Evolutionary conservation across 30 jellyfish, hydroid and myxozoan genomes (phyloP), one percentile per base, ranked within the genome.

Genomic region (Pelagia noctiluca): DNA sequence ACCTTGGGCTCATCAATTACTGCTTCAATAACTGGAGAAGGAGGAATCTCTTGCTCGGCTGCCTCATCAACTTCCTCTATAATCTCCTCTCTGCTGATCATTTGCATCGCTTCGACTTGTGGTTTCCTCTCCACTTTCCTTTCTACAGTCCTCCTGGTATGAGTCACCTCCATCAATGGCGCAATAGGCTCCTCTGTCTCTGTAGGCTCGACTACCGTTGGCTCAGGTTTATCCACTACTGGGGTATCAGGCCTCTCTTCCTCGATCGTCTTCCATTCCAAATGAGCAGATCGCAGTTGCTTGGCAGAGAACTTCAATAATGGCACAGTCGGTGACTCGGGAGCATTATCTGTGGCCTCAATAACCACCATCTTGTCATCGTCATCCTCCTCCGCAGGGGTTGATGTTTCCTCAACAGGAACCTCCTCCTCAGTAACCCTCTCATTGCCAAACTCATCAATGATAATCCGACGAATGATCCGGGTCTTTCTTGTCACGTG

Each of bases 401-500:
- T 67, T 46, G 80, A 86, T 19, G 60, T 75, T 48, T 77, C 87
- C 16, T 83, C 97, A 50, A 89, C 63, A 0, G 97, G 97, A 21
- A 89, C 97, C 46, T 89, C 97, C 53, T 89, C 95, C 47, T 89
- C 97, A 3, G 80, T 75, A 26, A 89, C 91, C 68, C 84, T 75
- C 32, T 89, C 89, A 33, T 80, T 80, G 2, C 97, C 97, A 82
- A 35, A 83, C 54, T 82, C 95, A 66, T 89, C 97, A 30, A 89
- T 80, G 18, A 89, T 75, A 25, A 91, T 89, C 63, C 95, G 42
- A 22, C 87, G 26, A 8, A 89, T 82, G 50, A 89, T 89, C 22
- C 97, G 48, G 4, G 97, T 89, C 53, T 93, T 74, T 50, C 89
- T 64, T 1, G 93, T 78, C 30, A 89, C 97, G 37, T 89, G 96